Conservation (phyloP, 1,140 invertebrate species). For the Drosophila triauraria region DNA sequence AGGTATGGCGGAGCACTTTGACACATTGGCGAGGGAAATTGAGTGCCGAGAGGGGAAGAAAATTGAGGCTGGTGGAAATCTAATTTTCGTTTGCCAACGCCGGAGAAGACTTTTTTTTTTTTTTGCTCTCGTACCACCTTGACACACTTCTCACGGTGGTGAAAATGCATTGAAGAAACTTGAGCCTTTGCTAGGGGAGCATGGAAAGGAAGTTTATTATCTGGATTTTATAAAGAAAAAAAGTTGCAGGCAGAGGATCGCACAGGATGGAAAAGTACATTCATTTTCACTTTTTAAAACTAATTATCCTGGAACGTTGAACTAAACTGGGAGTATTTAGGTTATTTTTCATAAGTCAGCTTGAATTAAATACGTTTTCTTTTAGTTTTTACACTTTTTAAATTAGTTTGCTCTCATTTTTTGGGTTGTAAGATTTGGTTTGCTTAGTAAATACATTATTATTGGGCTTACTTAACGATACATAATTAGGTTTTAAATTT, state of each 20-base stretch:
- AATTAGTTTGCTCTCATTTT: background rate
- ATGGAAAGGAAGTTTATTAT: constrained; percentile 6
- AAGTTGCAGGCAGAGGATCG: background rate
- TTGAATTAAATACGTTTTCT: background rate
- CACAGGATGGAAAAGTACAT: background rate
- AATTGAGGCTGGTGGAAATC: constrained; percentile 26
- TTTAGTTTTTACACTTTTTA: background rate
- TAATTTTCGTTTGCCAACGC: constrained; percentile 35
- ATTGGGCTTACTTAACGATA: too few relatives aligned
- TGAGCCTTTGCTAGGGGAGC: constrained; percentile 1
- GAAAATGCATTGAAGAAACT: constrained; percentile 22
- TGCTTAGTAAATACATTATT: background rate
- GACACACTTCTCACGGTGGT: constrained; percentile 26
- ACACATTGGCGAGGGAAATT: constrained; percentile 36
- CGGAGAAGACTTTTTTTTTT: constrained; percentile 3
- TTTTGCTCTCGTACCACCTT: constrained; percentile 24
- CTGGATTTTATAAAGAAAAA: constrained; percentile 1
- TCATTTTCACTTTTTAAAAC: background rate
- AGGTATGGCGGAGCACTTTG: constrained; percentile 37
- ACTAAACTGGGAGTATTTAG: background rate
- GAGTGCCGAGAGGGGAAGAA: constrained; percentile 6
- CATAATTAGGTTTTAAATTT: too few relatives aligned
- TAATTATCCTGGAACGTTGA: background rate
- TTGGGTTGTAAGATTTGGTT: background rate
- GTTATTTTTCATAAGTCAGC: background rate